phyloP scores from a whole-genome alignment of 2,113 vertebrate species.

The Chloroceryle aenea region DNA sequence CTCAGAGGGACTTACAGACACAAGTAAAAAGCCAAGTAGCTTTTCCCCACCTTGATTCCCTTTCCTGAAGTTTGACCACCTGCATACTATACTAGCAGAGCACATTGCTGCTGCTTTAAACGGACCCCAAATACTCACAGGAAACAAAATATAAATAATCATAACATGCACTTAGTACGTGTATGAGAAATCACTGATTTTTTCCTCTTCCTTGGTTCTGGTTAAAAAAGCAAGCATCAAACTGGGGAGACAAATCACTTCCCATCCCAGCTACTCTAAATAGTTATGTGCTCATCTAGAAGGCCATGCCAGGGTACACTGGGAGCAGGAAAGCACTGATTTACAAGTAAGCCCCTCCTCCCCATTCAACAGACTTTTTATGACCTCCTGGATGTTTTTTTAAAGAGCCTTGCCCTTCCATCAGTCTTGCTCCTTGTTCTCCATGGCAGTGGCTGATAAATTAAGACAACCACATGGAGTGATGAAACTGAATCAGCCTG shows the following conservation, averaged over 20 bases:
- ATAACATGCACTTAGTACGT: background rate
- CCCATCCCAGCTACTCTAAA: background rate
- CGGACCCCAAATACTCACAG: background rate
- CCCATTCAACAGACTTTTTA: background rate
- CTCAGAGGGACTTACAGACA: fast-evolving
- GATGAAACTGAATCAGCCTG: background rate
- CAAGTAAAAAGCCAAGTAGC: background rate
- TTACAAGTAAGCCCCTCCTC: background rate
- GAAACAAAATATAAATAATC: background rate
- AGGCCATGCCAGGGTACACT: background rate
- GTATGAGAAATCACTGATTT: background rate
- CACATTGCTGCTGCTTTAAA: background rate
- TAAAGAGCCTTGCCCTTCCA: background rate
- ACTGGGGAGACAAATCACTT: background rate
- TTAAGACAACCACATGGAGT: background rate
- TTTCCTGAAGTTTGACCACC: background rate
- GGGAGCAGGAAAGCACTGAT: background rate
- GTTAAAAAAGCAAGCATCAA: background rate
- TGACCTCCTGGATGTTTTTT: background rate
- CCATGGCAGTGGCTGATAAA: background rate
- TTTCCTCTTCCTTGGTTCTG: background rate
- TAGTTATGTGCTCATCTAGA: background rate
- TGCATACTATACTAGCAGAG: fast-evolving
- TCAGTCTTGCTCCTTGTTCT: background rate
- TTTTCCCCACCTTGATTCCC: background rate